Evolutionary conservation across 2,113 vertebrate genomes (phyloP), one percentile per base, ranked within the genome.

Genomic region (Nothobranchius furzeri): DNA sequence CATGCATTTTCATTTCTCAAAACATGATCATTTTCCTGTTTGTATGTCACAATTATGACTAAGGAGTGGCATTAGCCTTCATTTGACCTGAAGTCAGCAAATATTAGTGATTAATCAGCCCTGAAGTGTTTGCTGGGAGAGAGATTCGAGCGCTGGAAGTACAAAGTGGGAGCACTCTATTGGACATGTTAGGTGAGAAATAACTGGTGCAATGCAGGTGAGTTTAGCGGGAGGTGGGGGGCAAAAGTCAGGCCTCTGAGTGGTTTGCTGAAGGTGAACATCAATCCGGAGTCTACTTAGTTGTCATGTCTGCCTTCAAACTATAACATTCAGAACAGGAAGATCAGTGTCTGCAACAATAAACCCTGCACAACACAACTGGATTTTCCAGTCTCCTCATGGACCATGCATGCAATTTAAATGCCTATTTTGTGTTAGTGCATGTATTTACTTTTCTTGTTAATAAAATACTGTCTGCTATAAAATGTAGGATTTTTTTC

Each of bases 131-230:
- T n/a, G 37, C 56, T 11, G 24, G 49, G 58, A 37, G 50, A 67
- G 54, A 54, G 47, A 49, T 40, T 17, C 51, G 42, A 76, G 56
- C 57, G 66, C 64, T 47, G 60, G 75, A 73, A 67, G 35, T 64
- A 54, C 12, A 67, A 60, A 64, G 60, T 36, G 49, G 70, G 70
- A 68, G 73, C 70, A 61, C 81, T 87, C 79, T 75, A 62, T 84
- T 80, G 82, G 82, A 83, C 84, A 82, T 74, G 81, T 81, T 70
- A 70, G 83, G 88, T 91, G 85, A 89, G 89, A 88, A 85, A 87
- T 85, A 85, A 81, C 75, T 92, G 91, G 88, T 91, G 90, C 90
- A 92, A 86, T 92, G 90, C 89, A 90, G 89, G 88, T 85, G 76
- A 85, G 81, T 80, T 69, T 71, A 57, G 53, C 1, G 48, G 46